Conservation (phyloP, 2,888 invertebrate genomes). For the Orthosia gracilis region DNA sequence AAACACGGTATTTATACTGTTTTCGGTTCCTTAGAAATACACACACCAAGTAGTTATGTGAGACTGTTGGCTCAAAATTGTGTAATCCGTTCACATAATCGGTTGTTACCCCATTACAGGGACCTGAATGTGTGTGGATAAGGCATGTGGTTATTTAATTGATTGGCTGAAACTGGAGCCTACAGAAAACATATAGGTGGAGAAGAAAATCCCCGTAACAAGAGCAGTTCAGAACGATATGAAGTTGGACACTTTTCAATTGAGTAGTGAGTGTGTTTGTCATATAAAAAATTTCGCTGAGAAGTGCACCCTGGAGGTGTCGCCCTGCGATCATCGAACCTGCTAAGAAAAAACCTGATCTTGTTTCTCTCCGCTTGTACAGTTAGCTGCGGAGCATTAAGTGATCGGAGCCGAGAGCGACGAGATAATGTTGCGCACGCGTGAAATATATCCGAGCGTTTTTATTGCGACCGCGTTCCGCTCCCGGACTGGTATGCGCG, state of each 20-base stretch:
- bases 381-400: slow-evolving; percentile 89
- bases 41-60: slow-evolving; percentile 26
- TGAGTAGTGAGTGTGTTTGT: slow-evolving; percentile 23
- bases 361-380: slow-evolving; percentile 87
- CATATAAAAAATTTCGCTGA: slow-evolving; percentile 64
- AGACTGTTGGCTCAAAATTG: slow-evolving; percentile 43
- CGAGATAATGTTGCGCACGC: slow-evolving; percentile 90
- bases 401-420: slow-evolving; percentile 89
- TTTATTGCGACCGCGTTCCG: slow-evolving; percentile 89
- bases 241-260: background rate
- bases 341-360: slow-evolving; percentile 88
- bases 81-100: slow-evolving; percentile 43
- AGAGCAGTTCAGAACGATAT: background rate
- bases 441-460: slow-evolving; percentile 90
- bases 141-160: background rate
- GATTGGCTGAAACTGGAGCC: background rate
- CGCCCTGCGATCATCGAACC: slow-evolving; percentile 87
- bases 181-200: background rate
- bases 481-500: slow-evolving; percentile 84
- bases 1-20: slow-evolving; percentile 57
- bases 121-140: slow-evolving; percentile 2
- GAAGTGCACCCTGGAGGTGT: slow-evolving; percentile 77
- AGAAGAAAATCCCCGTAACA: background rate
- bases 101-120: slow-evolving; percentile 30
- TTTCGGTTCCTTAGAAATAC: slow-evolving; percentile 47